Base-by-base conservation (phyloP, 2,113 vertebrate genomes). In the Sterrhoptilus dennistouni region DNA sequence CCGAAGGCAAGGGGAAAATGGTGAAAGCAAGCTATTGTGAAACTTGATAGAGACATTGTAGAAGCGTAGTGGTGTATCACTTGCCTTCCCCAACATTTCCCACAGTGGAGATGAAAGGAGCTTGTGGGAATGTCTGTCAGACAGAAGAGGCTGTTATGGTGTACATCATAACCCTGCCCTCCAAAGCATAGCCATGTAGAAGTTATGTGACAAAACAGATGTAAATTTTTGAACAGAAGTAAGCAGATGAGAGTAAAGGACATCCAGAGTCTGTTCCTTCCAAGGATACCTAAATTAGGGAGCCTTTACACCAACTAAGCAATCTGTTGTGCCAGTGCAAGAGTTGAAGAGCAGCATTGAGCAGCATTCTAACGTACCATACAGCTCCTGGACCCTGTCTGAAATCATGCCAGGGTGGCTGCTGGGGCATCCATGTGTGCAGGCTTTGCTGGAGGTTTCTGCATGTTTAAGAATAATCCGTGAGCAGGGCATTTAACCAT, bases 21-120 rank as follows among this genome's bases (percentile, higher is more conserved):
- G 78, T 87, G 63, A 96, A 88, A 93, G 59, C 63, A 94, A 50
- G 63, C 19, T 91, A 83, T 87, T 59, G 45, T 69, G 78, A 65
- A 91, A 95, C 42, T 38, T 91, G 54, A 72, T 72, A 93, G 82
- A 87, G 78, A 83, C 27, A 38, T 88, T 91, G 87, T 89, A 77
- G 57, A 93, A 60, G 23, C 3, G 1, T 38, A 77, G 79, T 22
- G 29, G 59, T 4, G 2, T 54, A 72, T 91, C 59, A 65, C 36
- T 79, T 93, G 70, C 38, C 38, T 57, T 83, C 33, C 63, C 45
- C 76, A 90, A 21, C 15, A 54, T 93, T 93, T 94, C 75, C 38
- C 59, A 47, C 52, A 31, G 10, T 19, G 38, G 33, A 89, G 66
- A 80, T 85, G 59, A 95, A 94, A 91, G 70, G 8, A 75, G 9